Evolutionary conservation across 2,797 vertebrate genomes (phyloP).

Genomic region (Poecilia velifera): DNA sequence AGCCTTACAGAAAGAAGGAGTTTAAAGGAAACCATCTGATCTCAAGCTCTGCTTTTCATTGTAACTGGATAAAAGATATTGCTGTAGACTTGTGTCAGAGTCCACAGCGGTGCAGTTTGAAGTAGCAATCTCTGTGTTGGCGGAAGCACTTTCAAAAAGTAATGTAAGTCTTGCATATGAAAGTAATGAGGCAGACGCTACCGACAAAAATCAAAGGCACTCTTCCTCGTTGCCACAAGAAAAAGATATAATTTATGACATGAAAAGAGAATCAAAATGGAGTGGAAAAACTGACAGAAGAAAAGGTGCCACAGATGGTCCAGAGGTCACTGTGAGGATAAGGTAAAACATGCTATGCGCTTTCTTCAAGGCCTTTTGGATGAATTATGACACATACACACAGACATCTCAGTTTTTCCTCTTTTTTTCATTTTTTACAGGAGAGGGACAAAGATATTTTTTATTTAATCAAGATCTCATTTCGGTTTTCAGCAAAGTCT

Average conservation of each 20-base stretch:
- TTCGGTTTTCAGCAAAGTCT: conserved; percentile 55
- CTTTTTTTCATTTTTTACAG: conserved; percentile 30
- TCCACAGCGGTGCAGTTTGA: not conserved
- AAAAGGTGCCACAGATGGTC: conserved; percentile 37
- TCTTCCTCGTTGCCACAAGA: conserved; percentile 14
- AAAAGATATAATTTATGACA: conserved; percentile 17
- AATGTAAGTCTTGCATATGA: not conserved
- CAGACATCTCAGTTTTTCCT: not conserved
- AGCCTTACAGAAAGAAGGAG: conserved; percentile 17
- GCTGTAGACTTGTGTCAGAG: conserved; percentile 22
- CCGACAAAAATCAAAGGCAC: not conserved
- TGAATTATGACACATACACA: conserved; percentile 41
- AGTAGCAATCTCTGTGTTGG: not conserved
- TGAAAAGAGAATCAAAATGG: conserved; percentile 4
- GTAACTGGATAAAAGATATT: conserved; percentile 1
- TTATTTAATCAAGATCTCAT: conserved; percentile 55
- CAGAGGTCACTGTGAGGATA: conserved; percentile 27
- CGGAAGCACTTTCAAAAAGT: not conserved
- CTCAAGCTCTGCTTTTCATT: conserved; percentile 14
- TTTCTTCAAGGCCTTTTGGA: conserved; percentile 62
- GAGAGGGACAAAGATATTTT: conserved; percentile 48
- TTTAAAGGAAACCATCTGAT: conserved; percentile 36
- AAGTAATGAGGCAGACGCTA: not conserved
- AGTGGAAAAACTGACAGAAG: conserved; percentile 2
- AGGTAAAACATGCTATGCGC: conserved; percentile 56